phyloP scores from a whole-genome alignment of 2,888 invertebrate species.

The Nemotelus nigrinus region DNA sequence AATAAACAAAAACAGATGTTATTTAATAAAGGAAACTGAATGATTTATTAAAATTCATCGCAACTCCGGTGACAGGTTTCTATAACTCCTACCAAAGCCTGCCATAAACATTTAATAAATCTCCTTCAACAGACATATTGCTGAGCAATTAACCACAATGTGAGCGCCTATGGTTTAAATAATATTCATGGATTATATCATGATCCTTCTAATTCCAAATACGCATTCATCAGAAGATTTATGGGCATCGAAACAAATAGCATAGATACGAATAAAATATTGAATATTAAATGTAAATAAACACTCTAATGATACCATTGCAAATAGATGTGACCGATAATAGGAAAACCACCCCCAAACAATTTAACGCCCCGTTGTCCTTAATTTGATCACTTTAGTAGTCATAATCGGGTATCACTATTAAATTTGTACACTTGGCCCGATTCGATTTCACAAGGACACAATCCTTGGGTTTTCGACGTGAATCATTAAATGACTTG shows the following conservation, averaged over 20 bases:
- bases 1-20: no score
- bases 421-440: constrained; percentile 46
- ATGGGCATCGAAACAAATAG: constrained; percentile 26
- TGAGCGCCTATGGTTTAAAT: constrained; percentile 7
- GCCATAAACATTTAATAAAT: no score
- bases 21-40: no score
- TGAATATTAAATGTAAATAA: constrained; percentile 45
- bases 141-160: constrained; percentile 23
- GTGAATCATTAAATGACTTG: constrained; percentile 22
- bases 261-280: constrained; percentile 22
- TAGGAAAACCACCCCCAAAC: constrained; percentile 42
- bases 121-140: constrained; percentile 21
- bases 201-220: background rate
- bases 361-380: constrained; percentile 43
- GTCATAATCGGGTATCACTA: constrained; percentile 49
- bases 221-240: constrained; percentile 7
- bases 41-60: no score
- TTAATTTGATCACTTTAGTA: constrained; percentile 47
- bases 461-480: constrained; percentile 30
- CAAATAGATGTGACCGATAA: constrained; percentile 30
- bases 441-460: constrained; percentile 35
- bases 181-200: constrained; percentile 33
- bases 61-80: no score
- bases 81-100: no score
- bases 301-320: constrained; percentile 35